Conservation (phyloP, 2,113 vertebrate species). For the Microtus ochrogaster region DNA sequence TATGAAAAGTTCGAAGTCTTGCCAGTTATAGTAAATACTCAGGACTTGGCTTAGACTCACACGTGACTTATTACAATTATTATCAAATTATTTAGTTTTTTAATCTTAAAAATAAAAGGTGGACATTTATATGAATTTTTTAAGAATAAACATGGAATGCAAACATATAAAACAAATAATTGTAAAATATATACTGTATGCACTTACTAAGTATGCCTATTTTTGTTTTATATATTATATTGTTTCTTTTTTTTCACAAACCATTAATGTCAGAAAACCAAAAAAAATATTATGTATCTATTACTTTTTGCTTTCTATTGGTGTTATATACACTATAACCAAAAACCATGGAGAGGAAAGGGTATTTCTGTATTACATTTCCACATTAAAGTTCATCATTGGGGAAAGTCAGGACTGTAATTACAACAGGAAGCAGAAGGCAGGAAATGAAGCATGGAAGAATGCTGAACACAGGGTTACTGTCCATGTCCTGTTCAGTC, state of each 20-base stretch:
- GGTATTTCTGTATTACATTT: not conserved
- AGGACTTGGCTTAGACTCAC: not conserved
- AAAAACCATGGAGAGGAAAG: not conserved
- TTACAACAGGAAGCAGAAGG: not conserved
- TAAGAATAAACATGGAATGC: constrained; percentile 2
- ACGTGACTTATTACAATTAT: not conserved
- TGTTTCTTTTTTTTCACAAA: too few species aligned
- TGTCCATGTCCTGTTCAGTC: not conserved
- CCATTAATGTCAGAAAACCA: too few species aligned
- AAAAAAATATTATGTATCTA: too few species aligned
- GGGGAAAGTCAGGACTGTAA: not conserved
- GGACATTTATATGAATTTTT: not conserved
- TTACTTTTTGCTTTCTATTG: not conserved
- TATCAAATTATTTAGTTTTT: not conserved
- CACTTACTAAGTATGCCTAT: not conserved
- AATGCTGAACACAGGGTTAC: not conserved
- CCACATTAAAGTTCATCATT: not conserved
- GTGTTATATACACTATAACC: not conserved
- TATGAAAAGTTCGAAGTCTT: not conserved
- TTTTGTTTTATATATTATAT: not conserved
- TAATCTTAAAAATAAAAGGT: not conserved
- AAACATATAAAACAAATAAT: not conserved
- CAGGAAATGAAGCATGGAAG: not conserved
- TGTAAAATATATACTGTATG: not conserved
- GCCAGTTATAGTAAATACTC: not conserved